Evolutionary conservation across 2,888 invertebrate species (phyloP), one percentile per base, ranked within the genome.

Genomic region (Sminthurides aquaticus): DNA sequence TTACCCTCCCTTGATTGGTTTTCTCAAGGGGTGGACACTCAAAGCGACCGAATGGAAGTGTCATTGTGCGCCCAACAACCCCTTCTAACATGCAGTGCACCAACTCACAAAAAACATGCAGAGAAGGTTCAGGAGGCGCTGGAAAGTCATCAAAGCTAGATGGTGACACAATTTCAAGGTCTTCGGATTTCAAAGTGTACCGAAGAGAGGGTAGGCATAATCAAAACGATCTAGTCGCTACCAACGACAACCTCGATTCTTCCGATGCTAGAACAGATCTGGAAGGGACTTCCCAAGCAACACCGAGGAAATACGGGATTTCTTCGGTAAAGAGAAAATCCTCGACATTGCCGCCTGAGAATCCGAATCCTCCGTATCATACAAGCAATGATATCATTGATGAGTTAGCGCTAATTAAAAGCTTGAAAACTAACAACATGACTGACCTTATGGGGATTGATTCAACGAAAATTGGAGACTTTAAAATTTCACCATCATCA

Each of bases 21-120:
- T 34, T 11, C 15, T 34, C 43, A 11, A 34, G 43, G 15, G 8
- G 43, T 11, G 43, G 43, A 34, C 8, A 5, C 43, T 34, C 43
- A 11, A 34, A 34, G 15, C 43, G 59, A 26, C 59, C 48, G 8
- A 48, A 8, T 15, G 59, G 59, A 22, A 34, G 43, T 15, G 59
- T 60, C n/a, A 24, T 60, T 11, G 29, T 60, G 5, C 52, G 60
- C 5, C 60, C 60, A 2, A 54, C 34, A 5, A 60, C 60, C 3
- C 60, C 60, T 18, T 52, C 60, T 8, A 54, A n/a, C n/a, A 5
- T 18, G 22, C 43, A 34, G 5, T n/a, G n/a, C n/a, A 34, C 15
- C 5, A 34, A 34, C 43, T 34, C 43, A 11, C 8, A 5, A 5
- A 34, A 34, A 34, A 11, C 43, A 11, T 15, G 5, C 15, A 34